Evolutionary conservation across 2,888 invertebrate genomes (phyloP).

Genomic region (Panzeria rudis): DNA sequence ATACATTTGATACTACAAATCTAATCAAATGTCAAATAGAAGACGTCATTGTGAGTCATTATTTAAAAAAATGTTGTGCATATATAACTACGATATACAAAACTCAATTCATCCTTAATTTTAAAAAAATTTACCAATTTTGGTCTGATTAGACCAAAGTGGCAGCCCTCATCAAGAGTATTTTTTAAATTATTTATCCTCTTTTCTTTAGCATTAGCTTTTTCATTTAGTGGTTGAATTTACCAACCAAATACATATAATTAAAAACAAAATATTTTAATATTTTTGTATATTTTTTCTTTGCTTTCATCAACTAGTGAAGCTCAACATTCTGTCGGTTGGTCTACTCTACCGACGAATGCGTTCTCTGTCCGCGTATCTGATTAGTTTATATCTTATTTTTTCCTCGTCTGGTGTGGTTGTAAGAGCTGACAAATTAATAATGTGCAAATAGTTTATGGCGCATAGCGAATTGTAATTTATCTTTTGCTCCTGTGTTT

Average conservation of each 20-base stretch:
- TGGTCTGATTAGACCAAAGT: no score
- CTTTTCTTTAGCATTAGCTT: background rate
- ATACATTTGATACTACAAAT: no score
- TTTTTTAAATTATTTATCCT: no score
- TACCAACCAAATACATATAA: background rate
- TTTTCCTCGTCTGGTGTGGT: conserved; percentile 34
- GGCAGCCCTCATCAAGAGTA: no score
- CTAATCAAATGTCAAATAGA: no score
- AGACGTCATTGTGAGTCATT: no score
- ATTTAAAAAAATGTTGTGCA: no score
- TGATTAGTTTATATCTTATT: conserved; percentile 8
- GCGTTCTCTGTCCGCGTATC: background rate
- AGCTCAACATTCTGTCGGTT: background rate
- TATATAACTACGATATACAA: no score
- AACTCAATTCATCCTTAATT: no score
- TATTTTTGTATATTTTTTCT: background rate
- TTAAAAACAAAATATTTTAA: background rate
- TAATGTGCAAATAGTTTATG: conserved; percentile 72
- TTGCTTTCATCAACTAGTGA: background rate
- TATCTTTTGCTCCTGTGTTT: conserved; percentile 47
- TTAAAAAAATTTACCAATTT: no score
- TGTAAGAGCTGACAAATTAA: conserved; percentile 70
- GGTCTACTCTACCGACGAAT: background rate
- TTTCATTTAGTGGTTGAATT: background rate
- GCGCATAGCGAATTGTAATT: conserved; percentile 68